Evolutionary conservation across 1,140 invertebrate species (phyloP).

Genomic region (Stenopsyche tienmushanensis): DNA sequence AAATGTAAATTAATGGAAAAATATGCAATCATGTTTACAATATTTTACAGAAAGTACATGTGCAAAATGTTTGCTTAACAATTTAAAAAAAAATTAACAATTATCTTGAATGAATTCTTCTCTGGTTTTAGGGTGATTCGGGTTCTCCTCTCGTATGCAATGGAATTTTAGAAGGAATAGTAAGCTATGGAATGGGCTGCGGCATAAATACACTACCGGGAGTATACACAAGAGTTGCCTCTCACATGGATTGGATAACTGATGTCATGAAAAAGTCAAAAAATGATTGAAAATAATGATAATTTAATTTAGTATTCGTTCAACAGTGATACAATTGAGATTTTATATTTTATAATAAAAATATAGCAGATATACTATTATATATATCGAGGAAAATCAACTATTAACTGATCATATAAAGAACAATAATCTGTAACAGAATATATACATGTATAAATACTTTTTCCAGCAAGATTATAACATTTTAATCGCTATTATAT

Average conservation of each 20-base stretch:
- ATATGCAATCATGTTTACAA: not conserved
- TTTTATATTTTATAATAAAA: not conserved
- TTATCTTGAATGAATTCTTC: not conserved
- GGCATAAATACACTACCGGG: slow-evolving; percentile 59
- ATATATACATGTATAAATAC: no score
- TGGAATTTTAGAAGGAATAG: slow-evolving; percentile 60
- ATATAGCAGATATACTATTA: not conserved
- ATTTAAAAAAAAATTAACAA: not conserved
- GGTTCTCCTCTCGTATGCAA: slow-evolving; percentile 68
- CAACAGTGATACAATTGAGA: not conserved
- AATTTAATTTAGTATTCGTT: slow-evolving; percentile 1
- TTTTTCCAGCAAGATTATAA: no score
- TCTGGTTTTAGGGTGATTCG: slow-evolving; percentile 62
- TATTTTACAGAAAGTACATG: not conserved
- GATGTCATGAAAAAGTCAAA: slow-evolving; percentile 22
- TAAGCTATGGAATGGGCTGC: slow-evolving; percentile 67
- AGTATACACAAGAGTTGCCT: slow-evolving; percentile 61
- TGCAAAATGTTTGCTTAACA: slow-evolving; percentile 2
- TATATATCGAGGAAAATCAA: not conserved
- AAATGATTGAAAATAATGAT: not conserved
- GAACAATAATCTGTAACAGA: no score
- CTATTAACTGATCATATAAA: not conserved
- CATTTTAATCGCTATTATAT: no score
- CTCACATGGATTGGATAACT: slow-evolving; percentile 48
- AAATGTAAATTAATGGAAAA: no score